Base-by-base conservation (phyloP, 2,888 invertebrate species). In the Coremacera marginata region DNA sequence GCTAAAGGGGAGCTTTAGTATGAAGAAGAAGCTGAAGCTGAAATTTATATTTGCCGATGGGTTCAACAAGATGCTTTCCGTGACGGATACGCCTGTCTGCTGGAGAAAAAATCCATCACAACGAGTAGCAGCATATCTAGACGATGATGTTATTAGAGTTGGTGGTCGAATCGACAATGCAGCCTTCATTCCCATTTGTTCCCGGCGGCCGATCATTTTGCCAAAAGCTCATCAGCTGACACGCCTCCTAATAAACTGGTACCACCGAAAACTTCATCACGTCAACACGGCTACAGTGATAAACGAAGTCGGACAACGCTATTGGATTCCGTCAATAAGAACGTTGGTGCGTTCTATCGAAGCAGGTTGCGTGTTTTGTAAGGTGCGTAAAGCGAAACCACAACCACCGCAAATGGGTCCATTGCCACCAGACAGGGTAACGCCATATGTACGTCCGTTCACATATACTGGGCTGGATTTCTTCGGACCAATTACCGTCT, bases 371-470 rank as follows among this genome's bases (percentile, higher is more conserved):
- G n/a, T n/a, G n/a, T n/a, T n/a, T n/a, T n/a, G n/a, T n/a, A n/a
- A n/a, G n/a, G n/a, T n/a, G n/a, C n/a, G n/a, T n/a, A n/a, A n/a
- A n/a, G n/a, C n/a, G n/a, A n/a, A n/a, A n/a, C n/a, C n/a, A n/a
- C n/a, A n/a, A n/a, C n/a, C n/a, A n/a, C n/a, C n/a, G n/a, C n/a
- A n/a, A n/a, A n/a, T n/a, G n/a, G 31, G 31, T 31, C 31, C 31
- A 31, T 31, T 31, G 7, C 78, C 80, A 14, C 16, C 55, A 5
- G 79, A 81, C n/a, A 70, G 80, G 1, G 14, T 81, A 5, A 80
- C 80, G 8, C 80, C 79, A 2, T 80, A 63, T 44, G 44, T 80
- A 0, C 71, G 77, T 70, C 78, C 31, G 5, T 31, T 31, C 5
- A 3, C 31, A 31, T 31, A 31, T 5, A 31, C 31, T 31, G 31